Evolutionary conservation across 2,113 vertebrate species (phyloP), one percentile per base, ranked within the genome.

Genomic region (Aramus guarauna): DNA sequence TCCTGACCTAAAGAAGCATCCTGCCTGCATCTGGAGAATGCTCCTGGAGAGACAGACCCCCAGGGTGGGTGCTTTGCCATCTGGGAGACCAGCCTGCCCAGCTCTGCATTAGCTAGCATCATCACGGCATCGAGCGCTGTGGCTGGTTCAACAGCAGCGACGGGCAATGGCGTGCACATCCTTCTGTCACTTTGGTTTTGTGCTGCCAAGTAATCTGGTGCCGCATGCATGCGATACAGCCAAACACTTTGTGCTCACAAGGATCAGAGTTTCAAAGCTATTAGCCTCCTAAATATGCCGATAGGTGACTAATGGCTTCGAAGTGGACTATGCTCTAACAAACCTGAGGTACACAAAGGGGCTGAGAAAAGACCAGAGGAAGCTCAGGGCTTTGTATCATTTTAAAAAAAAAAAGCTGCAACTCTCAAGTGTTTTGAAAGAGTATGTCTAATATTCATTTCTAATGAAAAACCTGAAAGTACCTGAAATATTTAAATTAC

Each of bases 231-330:
- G 30, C 0, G 1, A 17, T 16, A 12, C 0, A 10, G 47, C 60
- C 93, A 72, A 90, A 29, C 45, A 12, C 78, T 90, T 17, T 22
- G 59, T 76, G 82, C 55, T 88, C 67, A 34, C 71, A 71, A 43
- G 69, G 84, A 81, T 63, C 43, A 50, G 66, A 56, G 85, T 88
- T 93, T 92, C 90, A 95, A 95, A 96, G 96, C 93, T 55, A 58
- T 87, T 67, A 89, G 84, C 37, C 55, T 85, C 66, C 84, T 50
- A 91, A 91, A 79, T 48, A 69, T 53, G 66, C 80, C 77, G n/a
- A n/a, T 17, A 79, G 93, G 93, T 93, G 96, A 96, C 96, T 97
- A 97, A 96, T 95, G 90, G 92, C 81, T 94, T 88, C 81, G 73
- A 41, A 97, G 90, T 92, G 90, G 77, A 12, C 85, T 59, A 0